Percentiles rank a stretch among this genome's conserved stretches.
Conservation (phyloP, 1,140 invertebrate species). For the Theocolax elegans region DNA sequence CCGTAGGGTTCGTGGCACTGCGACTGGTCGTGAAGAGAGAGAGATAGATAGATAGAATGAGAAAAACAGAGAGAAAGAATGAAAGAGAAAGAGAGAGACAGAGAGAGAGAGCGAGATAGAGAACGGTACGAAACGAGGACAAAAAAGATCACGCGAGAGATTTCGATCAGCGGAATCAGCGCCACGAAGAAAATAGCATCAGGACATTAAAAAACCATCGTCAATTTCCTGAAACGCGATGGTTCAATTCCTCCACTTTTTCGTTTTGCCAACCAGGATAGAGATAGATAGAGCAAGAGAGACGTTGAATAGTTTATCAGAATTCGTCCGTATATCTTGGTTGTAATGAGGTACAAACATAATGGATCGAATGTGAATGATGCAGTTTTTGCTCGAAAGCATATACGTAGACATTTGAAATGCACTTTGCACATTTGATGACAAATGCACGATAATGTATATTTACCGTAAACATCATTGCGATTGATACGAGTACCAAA, state of each 20-base stretch:
- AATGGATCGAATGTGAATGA: background rate
- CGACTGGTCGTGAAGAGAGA: background rate
- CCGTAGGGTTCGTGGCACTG: constrained; percentile 1
- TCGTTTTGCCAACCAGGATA: background rate
- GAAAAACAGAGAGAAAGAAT: background rate
- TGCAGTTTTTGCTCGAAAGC: background rate
- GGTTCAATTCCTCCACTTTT: background rate
- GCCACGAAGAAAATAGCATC: constrained; percentile 2
- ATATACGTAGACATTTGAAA: too few relatives aligned
- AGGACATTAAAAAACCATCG: constrained; percentile 21
- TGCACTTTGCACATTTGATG: too few relatives aligned
- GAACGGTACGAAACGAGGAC: constrained; percentile 11
- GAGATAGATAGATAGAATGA: background rate
- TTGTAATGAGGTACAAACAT: background rate
- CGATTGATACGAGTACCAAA: too few relatives aligned
- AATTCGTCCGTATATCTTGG: background rate
- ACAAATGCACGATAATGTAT: too few relatives aligned
- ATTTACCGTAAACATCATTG: too few relatives aligned
- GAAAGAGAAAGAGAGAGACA: too few relatives aligned
- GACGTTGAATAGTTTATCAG: constrained; percentile 16
- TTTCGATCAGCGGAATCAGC: constrained; percentile 17
- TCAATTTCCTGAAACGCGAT: background rate
- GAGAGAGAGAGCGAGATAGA: too few relatives aligned
- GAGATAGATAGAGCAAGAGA: too few relatives aligned
- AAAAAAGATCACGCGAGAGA: constrained; percentile 8